Conservation (phyloP, 2,888 invertebrate species). For the Euplagia quadripunctaria region DNA sequence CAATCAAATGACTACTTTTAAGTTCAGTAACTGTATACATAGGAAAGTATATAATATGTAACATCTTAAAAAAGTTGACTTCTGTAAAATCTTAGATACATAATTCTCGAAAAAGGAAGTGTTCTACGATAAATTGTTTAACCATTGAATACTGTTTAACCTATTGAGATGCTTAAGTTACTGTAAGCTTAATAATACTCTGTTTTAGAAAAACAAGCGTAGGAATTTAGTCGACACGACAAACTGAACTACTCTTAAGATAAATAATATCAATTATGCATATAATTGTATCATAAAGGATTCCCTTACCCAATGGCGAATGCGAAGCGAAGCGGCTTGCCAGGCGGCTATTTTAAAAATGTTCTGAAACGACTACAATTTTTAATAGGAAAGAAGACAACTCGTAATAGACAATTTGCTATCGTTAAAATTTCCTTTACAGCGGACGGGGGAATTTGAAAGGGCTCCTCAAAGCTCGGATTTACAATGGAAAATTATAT, state of each 20-base stretch:
- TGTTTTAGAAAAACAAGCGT: too few relatives aligned
- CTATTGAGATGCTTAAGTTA: too few relatives aligned
- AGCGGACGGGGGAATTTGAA: slow-evolving; percentile 65
- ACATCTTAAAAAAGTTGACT: too few relatives aligned
- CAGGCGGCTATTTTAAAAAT: slow-evolving; percentile 21
- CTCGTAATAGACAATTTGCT: slow-evolving; percentile 53
- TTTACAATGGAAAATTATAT: slow-evolving; percentile 78
- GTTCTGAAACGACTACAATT: slow-evolving; percentile 31
- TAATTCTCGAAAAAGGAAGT: too few relatives aligned
- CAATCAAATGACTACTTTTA: too few relatives aligned
- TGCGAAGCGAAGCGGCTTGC: slow-evolving; percentile 14
- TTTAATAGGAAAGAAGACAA: slow-evolving; percentile 37
- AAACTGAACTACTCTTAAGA: neutral
- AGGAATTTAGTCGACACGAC: too few relatives aligned
- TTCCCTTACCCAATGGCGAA: slow-evolving; percentile 40
- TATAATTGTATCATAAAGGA: slow-evolving; percentile 32
- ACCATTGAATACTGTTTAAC: too few relatives aligned
- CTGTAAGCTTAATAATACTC: too few relatives aligned
- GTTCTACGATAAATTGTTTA: too few relatives aligned
- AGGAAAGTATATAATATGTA: too few relatives aligned
- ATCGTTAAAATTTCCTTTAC: slow-evolving; percentile 68
- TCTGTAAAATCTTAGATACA: too few relatives aligned
- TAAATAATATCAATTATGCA: neutral
- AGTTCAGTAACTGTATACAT: too few relatives aligned
- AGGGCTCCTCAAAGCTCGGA: slow-evolving; percentile 71